Evolutionary conservation across 1,140 invertebrate species (phyloP).

Genomic region (Cotesia glomerata): DNA sequence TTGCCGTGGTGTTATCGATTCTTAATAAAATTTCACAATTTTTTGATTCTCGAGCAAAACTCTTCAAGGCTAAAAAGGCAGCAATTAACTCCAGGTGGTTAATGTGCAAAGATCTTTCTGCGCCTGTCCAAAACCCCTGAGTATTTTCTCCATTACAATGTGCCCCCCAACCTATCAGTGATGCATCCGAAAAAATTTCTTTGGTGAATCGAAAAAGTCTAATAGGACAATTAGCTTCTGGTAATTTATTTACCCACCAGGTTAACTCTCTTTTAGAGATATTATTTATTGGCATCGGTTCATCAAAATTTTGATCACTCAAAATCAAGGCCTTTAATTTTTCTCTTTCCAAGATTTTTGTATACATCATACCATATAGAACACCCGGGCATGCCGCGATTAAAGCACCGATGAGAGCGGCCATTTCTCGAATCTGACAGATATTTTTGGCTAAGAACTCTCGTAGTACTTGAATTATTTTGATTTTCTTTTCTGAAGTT

Average conservation of each 20-base stretch:
- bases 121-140: constrained; percentile 33
- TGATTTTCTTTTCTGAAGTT: too few relatives aligned
- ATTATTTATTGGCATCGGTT: too few relatives aligned
- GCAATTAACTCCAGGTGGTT: constrained; percentile 35
- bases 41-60: constrained; percentile 11
- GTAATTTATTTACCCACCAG: constrained; percentile 1
- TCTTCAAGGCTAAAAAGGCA: constrained; percentile 16
- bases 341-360: too few relatives aligned
- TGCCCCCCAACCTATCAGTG: constrained; percentile 9
- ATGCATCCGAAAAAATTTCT: constrained; percentile 13
- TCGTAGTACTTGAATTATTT: too few relatives aligned
- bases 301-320: too few relatives aligned
- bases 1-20: not conserved
- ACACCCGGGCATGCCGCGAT: too few relatives aligned
- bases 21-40: not conserved
- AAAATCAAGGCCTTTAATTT: too few relatives aligned
- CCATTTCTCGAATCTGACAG: too few relatives aligned
- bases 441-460: too few relatives aligned
- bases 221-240: not conserved
- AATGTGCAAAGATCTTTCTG: constrained; percentile 31
- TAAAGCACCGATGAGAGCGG: too few relatives aligned
- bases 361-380: too few relatives aligned
- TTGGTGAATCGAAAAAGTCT: not conserved
- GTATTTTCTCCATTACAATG: constrained; percentile 25
- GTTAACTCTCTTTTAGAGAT: not conserved